Base-by-base conservation (phyloP, 2,888 invertebrate genomes). In the Ceraclea dissimilis region DNA sequence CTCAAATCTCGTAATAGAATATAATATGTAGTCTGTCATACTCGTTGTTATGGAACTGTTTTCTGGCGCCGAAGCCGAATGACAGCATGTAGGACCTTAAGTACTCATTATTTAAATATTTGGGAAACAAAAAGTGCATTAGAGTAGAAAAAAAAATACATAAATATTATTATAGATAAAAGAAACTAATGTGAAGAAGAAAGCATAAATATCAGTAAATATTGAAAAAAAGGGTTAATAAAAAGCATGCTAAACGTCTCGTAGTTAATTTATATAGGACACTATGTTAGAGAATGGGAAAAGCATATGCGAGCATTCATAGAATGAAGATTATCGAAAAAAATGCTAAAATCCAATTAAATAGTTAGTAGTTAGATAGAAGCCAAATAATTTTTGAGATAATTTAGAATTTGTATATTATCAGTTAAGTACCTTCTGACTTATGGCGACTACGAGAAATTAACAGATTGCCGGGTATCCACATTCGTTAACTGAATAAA, bases 391-490 rank as follows among this genome's bases (percentile, higher is more conserved):
- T 39, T 5, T 39, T 39, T 39, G 4, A 39, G 39, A 39, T 39
- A 39, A 39, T 39, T 39, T 39, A 39, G 39, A 39, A 39, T 55
- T 54, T 51, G 48, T 53, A 57, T 55, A 48, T 57, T 55, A 31
- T 44, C 52, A 49, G 57, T 59, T 57, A 54, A 51, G 51, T 61
- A 61, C 61, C 56, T 59, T 59, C 58, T 49, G 46, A 18, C 46
- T 34, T 51, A 34, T 59, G 61, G 57, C 51, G 58, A 44, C 52
- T 51, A 58, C 50, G 59, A 59, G 44, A 59, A 57, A 59, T 49
- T 49, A 56, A 59, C 58, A 58, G 57, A 52, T 55, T 59, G 58
- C 59, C 51, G 57, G 61, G 53, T 54, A 59, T 59, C 61, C 61
- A 59, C 49, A 53, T 54, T 54, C 47, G 59, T 59, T 58, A 57